phyloP scores from a whole-genome alignment of 2,888 invertebrate genomes.

The Megalurothrips usitatus region DNA sequence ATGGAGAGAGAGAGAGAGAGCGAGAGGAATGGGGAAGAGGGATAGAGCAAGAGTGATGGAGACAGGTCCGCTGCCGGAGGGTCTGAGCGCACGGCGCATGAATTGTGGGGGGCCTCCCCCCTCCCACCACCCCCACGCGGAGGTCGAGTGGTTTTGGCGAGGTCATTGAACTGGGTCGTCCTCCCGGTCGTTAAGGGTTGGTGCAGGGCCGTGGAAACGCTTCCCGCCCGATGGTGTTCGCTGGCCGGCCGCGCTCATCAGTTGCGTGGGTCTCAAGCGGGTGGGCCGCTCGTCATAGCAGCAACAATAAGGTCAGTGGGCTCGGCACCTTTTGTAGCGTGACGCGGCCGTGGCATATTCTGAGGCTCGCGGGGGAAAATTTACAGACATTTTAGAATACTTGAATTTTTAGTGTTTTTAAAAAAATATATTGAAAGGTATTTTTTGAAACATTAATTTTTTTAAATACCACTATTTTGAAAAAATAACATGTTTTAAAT shows the following conservation, averaged over 20 bases:
- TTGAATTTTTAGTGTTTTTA: too few relatives aligned
- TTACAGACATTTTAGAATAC: too few relatives aligned
- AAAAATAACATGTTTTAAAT: too few relatives aligned
- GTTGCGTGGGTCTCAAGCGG: too few relatives aligned
- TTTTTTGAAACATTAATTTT: too few relatives aligned
- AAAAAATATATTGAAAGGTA: too few relatives aligned
- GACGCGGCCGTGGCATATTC: too few relatives aligned
- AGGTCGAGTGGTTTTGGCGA: neutral
- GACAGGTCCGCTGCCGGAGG: neutral
- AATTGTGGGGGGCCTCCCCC: neutral
- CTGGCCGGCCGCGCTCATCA: too few relatives aligned
- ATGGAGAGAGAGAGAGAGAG: neutral
- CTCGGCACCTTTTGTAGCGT: neutral
- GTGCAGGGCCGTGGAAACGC: neutral
- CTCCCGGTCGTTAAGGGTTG: conserved; percentile 13
- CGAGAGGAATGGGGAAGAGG: too few relatives aligned
- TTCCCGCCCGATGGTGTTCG: neutral
- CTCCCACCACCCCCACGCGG: neutral
- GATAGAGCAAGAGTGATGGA: neutral
- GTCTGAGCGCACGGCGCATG: neutral
- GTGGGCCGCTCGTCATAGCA: too few relatives aligned
- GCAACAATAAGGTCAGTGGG: conserved; percentile 14
- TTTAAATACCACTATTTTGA: too few relatives aligned
- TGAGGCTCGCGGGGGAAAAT: too few relatives aligned
- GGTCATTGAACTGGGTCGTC: conserved; percentile 1